These are phyloP conservation scores for Hirudinaria manillensis DNA, from an alignment of 2,888 invertebrate species.

Conservation along the genomic window DNA sequence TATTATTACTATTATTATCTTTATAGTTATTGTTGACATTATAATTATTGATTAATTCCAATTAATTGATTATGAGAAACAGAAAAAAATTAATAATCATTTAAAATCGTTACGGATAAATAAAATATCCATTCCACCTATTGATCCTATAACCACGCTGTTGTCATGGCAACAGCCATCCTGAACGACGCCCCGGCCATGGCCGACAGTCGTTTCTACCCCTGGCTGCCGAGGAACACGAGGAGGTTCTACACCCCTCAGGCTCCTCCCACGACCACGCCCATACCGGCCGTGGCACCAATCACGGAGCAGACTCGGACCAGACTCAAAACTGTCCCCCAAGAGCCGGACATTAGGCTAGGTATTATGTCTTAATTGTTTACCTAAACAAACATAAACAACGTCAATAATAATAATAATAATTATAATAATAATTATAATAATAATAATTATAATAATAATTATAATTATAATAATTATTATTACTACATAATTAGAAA, in stretches of 20 bases:
- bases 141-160: too few species aligned
- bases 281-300: neutral
- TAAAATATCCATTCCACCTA: too few species aligned
- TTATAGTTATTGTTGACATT: too few species aligned
- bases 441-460: slow-evolving; percentile 12
- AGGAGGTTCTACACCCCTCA: slow-evolving; percentile 1
- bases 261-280: slow-evolving; percentile 7
- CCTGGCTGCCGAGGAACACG: slow-evolving; percentile 3
- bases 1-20: too few species aligned
- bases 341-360: neutral
- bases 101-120: too few species aligned
- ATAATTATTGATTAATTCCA: too few species aligned
- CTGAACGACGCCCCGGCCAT: neutral
- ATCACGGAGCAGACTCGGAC: neutral
- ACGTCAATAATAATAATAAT: slow-evolving; percentile 5
- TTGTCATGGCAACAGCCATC: neutral
- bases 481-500: too few species aligned
- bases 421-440: neutral
- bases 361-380: neutral
- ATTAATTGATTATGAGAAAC: too few species aligned
- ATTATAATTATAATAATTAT: slow-evolving; percentile 19
- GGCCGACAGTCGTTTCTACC: slow-evolving; percentile 6
- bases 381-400: neutral
- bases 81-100: too few species aligned
- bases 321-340: neutral